phyloP scores from a whole-genome alignment of 2,888 invertebrate species.

The Agrotis segetum region DNA sequence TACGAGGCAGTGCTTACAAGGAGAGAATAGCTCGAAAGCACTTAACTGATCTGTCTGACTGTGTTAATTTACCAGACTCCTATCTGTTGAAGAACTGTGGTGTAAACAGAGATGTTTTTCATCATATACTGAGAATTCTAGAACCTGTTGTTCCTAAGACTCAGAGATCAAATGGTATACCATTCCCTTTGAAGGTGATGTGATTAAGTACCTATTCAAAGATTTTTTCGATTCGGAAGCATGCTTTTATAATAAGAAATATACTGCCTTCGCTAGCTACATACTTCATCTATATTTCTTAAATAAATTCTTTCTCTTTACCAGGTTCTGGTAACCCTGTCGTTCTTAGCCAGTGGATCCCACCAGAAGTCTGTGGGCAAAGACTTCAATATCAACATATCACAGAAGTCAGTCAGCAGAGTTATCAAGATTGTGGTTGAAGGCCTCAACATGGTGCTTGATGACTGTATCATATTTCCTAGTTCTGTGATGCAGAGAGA shows the following conservation, averaged over 20 bases:
- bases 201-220: neutral
- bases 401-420: constrained; percentile 80
- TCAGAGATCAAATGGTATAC: constrained; percentile 79
- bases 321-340: constrained; percentile 77
- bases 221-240: neutral
- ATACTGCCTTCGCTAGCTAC: neutral
- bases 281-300: neutral
- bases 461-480: constrained; percentile 76
- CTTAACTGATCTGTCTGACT: constrained; percentile 72
- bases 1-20: constrained; percentile 73
- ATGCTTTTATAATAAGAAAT: neutral
- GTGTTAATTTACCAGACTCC: constrained; percentile 73
- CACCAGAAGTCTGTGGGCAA: constrained; percentile 79
- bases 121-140: constrained; percentile 74
- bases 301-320: constrained; percentile 15
- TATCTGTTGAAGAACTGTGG: constrained; percentile 76
- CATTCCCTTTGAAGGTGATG: constrained; percentile 78
- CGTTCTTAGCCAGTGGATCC: constrained; percentile 77
- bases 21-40: constrained; percentile 71
- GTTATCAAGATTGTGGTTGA: constrained; percentile 78
- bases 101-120: constrained; percentile 73
- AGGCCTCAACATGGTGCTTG: constrained; percentile 74
- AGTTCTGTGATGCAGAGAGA: constrained; percentile 70
- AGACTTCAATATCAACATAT: constrained; percentile 78
- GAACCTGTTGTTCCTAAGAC: constrained; percentile 79